Evolutionary conservation across 30 jellyfish, hydroid and myxozoan genomes (phyloP).

Genomic region (Aurelia coerulea): DNA sequence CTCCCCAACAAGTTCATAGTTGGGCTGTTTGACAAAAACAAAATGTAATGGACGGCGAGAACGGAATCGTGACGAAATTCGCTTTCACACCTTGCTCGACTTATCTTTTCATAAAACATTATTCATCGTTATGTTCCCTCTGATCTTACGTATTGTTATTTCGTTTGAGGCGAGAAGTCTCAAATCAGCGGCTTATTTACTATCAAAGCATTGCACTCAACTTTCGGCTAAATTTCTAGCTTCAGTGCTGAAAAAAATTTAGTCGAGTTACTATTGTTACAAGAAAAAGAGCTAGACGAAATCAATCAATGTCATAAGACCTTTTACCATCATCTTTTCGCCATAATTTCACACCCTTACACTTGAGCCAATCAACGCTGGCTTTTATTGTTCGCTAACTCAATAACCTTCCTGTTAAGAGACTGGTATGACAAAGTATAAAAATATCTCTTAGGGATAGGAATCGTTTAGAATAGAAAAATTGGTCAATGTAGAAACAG

Average conservation of each 20-base stretch:
- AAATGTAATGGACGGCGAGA: no score
- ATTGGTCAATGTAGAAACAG: not conserved
- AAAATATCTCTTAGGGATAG: no score
- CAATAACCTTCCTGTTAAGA: constrained; percentile 35
- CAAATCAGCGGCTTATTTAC: constrained; percentile 26
- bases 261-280: constrained; percentile 23
- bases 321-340: constrained; percentile 13
- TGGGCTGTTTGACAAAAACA: no score
- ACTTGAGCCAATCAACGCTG: constrained; percentile 37
- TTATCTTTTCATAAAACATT: not conserved
- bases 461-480: not conserved
- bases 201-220: no score
- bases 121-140: not conserved
- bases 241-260: constrained; percentile 35
- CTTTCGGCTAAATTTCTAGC: constrained; percentile 12
- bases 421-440: not conserved
- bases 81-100: not conserved
- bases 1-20: no score
- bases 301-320: constrained; percentile 66
- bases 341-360: constrained; percentile 57
- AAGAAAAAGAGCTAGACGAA: constrained; percentile 24
- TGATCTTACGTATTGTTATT: not conserved
- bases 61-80: no score
- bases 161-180: not conserved
- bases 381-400: constrained; percentile 13